phyloP scores from a whole-genome alignment of 2,888 invertebrate species.

The Cecidostiba fungosa region DNA sequence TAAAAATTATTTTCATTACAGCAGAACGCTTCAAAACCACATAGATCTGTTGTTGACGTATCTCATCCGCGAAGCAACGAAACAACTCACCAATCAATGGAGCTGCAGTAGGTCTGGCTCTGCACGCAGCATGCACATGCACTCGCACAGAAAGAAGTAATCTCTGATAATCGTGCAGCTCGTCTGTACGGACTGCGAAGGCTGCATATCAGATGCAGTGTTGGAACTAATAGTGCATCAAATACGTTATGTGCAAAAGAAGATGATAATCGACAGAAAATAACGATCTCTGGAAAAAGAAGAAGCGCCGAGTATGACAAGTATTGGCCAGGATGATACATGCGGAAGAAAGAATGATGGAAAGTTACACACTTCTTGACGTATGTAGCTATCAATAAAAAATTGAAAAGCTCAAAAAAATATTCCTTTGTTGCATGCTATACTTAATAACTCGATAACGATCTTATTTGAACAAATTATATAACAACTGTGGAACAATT shows the following conservation, averaged over 20 bases:
- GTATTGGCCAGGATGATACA: constrained; percentile 10
- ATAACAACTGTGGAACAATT: too few species aligned
- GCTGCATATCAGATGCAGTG: not conserved
- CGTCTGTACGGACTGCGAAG: not conserved
- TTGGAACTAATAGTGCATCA: not conserved
- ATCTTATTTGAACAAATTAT: too few species aligned
- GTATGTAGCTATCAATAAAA: not conserved
- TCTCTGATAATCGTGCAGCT: constrained; percentile 12
- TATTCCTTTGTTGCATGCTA: not conserved
- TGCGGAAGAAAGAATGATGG: not conserved
- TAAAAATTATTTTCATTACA: not conserved
- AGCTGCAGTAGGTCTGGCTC: not conserved
- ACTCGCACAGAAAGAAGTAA: not conserved
- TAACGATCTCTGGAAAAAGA: not conserved
- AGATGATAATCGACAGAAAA: not conserved
- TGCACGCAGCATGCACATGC: not conserved
- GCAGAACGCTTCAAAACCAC: not conserved
- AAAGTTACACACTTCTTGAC: not conserved
- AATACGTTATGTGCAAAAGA: not conserved
- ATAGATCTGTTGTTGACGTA: not conserved
- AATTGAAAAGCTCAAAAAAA: not conserved
- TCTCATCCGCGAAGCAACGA: not conserved
- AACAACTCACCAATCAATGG: not conserved
- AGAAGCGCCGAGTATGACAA: not conserved
- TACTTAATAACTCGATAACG: too few species aligned